Base-by-base conservation (phyloP, 1,140 invertebrate species). In the Hypothenemus hampei region DNA sequence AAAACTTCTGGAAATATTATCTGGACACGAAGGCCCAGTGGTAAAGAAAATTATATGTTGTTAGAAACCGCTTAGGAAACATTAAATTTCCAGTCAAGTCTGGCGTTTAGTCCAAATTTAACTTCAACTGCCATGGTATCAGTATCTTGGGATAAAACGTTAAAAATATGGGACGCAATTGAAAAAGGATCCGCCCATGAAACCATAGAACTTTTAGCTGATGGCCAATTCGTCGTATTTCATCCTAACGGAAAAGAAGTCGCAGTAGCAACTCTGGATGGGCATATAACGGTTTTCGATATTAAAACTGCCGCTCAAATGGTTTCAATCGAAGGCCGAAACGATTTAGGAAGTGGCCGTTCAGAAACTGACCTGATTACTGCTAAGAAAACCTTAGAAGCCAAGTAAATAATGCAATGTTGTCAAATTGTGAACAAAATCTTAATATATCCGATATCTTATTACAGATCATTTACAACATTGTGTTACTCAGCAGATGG, bases 401-500 rank as follows among this genome's bases (percentile, higher is more conserved):
- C 86, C 52, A 93, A 93, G 91, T 94, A 74, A 79, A 83, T 77
- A n/a, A n/a, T n/a, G n/a, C n/a, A n/a, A n/a, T n/a, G n/a, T n/a
- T n/a, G n/a, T n/a, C n/a, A n/a, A n/a, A n/a, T n/a, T n/a, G n/a
- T n/a, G n/a, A 16, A 43, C 7, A 43, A 43, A 3, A 16, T 43
- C 11, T 20, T 20, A 3, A 18, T 46, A n/a, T n/a, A n/a, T n/a
- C n/a, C n/a, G n/a, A n/a, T n/a, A n/a, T n/a, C n/a, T n/a, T n/a
- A n/a, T 81, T 82, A 46, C 70, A 97, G 92, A 69, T 84, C 88
- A 4, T 98, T 97, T 70, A 88, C 83, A 4, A 85, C 86, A 1
- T 74, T 98, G 31, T 91, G 89, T 66, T 98, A 97, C 69, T 89
- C 91, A 3, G 87, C 91, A 4, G 94, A 99, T 78, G 95, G 95